Base-by-base conservation (phyloP, 2,113 vertebrate genomes). In the Gallinago media region DNA sequence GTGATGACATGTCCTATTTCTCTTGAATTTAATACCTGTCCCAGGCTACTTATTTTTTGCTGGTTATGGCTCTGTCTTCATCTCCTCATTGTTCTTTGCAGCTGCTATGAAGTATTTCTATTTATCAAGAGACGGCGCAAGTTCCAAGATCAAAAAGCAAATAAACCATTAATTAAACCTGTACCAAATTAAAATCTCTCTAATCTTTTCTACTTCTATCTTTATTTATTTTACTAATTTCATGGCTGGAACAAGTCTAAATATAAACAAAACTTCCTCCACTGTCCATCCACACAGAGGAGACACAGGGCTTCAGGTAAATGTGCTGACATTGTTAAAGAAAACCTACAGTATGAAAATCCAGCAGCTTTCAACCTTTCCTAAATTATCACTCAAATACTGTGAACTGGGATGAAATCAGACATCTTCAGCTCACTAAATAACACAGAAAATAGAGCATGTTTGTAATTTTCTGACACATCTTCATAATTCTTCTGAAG, bases 221-320 rank as follows among this genome's bases (percentile, higher is more conserved):
- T 95, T 96, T 94, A 96, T 95, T 96, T 96, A 95, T 92, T 93
- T 58, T 81, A 34, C 42, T 92, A 70, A 94, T 96, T 96, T 96
- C 38, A 36, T 92, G 54, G 26, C 85, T 97, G 67, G 76, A 96
- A 95, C 42, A 91, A 94, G 40, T 91, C 74, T 95, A 89, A 94
- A 88, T 91, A 92, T 72, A 96, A 97, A 88, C 74, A 85, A 90
- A 89, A 56, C 26, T 3, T 92, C 52, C 56, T 79, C 84, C 1
- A 12, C 65, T 54, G 68, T 58, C 40, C 66, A 85, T 78, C 76
- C 36, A 40, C 54, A 32, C 13, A 62, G 26, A 25, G 5, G 27
- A 55, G 27, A 68, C 68, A 25, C 0, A 12, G 8, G 49, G 50
- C 61, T 78, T 56, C 82, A 58, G 50, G 72, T 50, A 76, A 79